Percentiles rank a stretch among this genome's conserved stretches.
These are phyloP conservation scores for Ctenopoma kingsleyae DNA, from an alignment of 2,797 vertebrate genomes.

Conservation along the genomic window DNA sequence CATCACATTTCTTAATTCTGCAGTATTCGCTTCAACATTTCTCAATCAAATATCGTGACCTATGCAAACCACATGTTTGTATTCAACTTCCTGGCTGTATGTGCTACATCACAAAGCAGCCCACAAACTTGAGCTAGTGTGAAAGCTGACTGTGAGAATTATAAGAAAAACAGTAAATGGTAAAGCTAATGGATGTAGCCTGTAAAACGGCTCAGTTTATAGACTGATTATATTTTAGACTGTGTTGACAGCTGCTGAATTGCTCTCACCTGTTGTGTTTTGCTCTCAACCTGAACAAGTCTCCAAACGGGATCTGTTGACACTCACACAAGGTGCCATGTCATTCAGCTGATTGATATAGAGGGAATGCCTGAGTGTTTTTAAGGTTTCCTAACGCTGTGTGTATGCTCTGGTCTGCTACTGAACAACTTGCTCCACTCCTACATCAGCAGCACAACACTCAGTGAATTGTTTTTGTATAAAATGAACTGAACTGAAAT, in stretches of 20 bases:
- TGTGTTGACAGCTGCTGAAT: constrained; percentile 81
- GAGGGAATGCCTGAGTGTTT: constrained; percentile 58
- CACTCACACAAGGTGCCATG: constrained; percentile 65
- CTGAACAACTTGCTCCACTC: constrained; percentile 56
- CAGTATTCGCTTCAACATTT: constrained; percentile 56
- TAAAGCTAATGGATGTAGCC: constrained; percentile 57
- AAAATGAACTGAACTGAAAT: constrained; percentile 40
- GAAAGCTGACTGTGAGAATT: constrained; percentile 29
- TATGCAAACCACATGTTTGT: constrained; percentile 45
- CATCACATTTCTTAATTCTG: constrained; percentile 37
- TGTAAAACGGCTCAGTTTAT: constrained; percentile 54
- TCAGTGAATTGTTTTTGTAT: constrained; percentile 46
- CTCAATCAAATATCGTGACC: constrained; percentile 56
- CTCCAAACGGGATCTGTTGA: constrained; percentile 76
- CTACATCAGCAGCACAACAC: constrained; percentile 40
- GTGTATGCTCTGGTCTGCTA: constrained; percentile 40
- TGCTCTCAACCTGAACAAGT: constrained; percentile 73
- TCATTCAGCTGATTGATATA: constrained; percentile 74
- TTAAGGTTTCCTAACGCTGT: constrained; percentile 48
- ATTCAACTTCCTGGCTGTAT: constrained; percentile 32
- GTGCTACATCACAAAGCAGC: constrained; percentile 20
- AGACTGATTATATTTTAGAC: constrained; percentile 77
- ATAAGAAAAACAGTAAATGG: constrained; percentile 21
- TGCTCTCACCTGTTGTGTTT: constrained; percentile 82
- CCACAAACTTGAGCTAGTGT: constrained; percentile 18